Percentiles rank a stretch among this genome's conserved stretches.
phyloP scores from a whole-genome alignment of 2,797 vertebrate species.

The Oreochromis mossambicus region DNA sequence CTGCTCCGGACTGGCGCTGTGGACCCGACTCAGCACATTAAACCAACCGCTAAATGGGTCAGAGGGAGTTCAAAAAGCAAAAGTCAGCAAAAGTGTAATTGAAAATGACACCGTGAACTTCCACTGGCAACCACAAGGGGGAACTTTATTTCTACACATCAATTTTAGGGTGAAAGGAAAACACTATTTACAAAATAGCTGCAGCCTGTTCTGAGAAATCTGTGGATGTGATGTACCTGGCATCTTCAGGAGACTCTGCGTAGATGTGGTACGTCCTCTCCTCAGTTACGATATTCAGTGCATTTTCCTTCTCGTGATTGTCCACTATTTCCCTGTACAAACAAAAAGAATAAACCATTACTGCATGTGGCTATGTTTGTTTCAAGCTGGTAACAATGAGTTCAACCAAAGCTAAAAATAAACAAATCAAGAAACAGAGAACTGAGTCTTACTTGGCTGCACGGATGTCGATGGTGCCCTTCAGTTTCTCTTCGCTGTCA shows the following conservation, averaged over 20 bases:
- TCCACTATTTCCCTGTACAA: conserved; percentile 86
- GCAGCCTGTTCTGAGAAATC: not conserved
- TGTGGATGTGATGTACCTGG: conserved; percentile 75
- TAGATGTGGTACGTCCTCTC: conserved; percentile 91
- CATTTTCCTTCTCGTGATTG: conserved; percentile 94
- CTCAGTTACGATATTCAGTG: conserved; percentile 87
- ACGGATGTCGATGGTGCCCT: conserved; percentile 86
- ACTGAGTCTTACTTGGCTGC: conserved; percentile 79
- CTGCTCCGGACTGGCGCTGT: conserved; percentile 79
- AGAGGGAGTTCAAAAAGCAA: conserved; percentile 49
- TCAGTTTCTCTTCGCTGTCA: conserved; percentile 88
- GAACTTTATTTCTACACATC: conserved; percentile 45
- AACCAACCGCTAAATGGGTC: conserved; percentile 81
- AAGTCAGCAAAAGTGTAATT: conserved; percentile 45
- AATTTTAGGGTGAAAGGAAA: not conserved
- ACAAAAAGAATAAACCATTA: not conserved
- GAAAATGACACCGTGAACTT: conserved; percentile 33
- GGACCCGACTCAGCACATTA: conserved; percentile 83
- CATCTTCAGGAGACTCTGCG: conserved; percentile 91
- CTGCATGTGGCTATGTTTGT: not conserved
- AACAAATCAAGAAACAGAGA: not conserved
- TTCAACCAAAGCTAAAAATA: not conserved
- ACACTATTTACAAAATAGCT: not conserved
- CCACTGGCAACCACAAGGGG: conserved; percentile 63
- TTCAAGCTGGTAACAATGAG: not conserved